These are phyloP conservation scores for Aphidius ervi DNA, from an alignment of 1,140 invertebrate species.

Conservation along the genomic window DNA sequence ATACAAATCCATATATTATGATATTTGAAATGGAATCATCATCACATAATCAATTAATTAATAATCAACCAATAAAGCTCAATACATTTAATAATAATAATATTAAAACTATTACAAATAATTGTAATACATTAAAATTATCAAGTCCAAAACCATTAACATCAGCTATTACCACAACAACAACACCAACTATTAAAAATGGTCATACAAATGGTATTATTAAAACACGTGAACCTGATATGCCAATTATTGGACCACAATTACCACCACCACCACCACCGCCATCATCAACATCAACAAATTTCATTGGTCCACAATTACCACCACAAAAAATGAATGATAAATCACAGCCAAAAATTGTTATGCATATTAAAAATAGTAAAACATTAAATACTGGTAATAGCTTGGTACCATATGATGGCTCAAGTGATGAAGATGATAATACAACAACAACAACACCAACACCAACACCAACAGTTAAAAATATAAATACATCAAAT, in stretches of 20 bases:
- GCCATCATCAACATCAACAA: conserved; percentile 21
- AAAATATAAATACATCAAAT: conserved; percentile 15
- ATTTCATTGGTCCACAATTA: conserved; percentile 43
- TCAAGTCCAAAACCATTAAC: conserved; percentile 33
- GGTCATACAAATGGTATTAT: conserved; percentile 25
- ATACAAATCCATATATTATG: conserved; percentile 84
- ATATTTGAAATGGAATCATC: conserved; percentile 74
- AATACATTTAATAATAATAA: conserved; percentile 39
- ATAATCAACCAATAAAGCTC: conserved; percentile 31
- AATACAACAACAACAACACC: background rate
- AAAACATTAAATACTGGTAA: conserved; percentile 38
- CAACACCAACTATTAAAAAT: conserved; percentile 16
- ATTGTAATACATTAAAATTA: conserved; percentile 32
- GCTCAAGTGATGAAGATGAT: conserved; percentile 49
- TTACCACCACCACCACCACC: conserved; percentile 25
- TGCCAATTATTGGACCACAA: conserved; percentile 20
- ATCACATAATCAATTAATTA: conserved; percentile 36
- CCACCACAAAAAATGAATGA: conserved; percentile 36
- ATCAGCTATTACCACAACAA: conserved; percentile 23
- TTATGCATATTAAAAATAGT: conserved; percentile 44
- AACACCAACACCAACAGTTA: background rate
- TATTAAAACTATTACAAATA: conserved; percentile 15
- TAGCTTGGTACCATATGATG: conserved; percentile 50
- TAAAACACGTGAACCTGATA: conserved; percentile 18
- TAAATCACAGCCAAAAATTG: conserved; percentile 36